Evolutionary conservation across 2,888 invertebrate species (phyloP), one percentile per base, ranked within the genome.

Genomic region (Acheta domesticus): DNA sequence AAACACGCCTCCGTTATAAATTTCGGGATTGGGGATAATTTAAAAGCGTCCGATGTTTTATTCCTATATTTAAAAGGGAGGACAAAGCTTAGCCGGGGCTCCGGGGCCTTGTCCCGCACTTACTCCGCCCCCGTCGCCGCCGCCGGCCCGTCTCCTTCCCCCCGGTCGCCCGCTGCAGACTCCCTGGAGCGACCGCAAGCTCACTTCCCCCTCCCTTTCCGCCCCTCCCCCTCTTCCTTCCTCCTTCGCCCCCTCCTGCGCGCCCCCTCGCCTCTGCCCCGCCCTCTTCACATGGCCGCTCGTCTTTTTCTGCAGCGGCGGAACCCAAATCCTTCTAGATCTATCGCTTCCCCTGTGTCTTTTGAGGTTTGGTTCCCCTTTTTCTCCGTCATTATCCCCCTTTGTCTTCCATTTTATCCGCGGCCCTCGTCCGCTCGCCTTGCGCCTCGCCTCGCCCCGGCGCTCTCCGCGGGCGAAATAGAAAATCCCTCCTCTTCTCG

Each of bases 251-350:
- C 50, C 62, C n/a, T 62, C 14, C 14, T 8, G 62, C 16, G n/a
- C 14, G 4, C 19, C 62, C 62, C 2, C 19, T 4, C 5, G 23
- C 23, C 2, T 16, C 14, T 2, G 16, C 62, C 62, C 62, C n/a
- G 62, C n/a, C 62, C 62, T 62, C 62, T 62, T n/a, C 62, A 62
- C n/a, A 19, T 62, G 16, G 16, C 62, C 62, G 62, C 62, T 14
- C 14, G 62, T 62, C 62, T 62, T 62, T 62, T 62, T 62, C 62
- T 62, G 62, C n/a, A 62, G 62, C 62, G 14, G 62, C 62, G 62
- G 62, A 62, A n/a, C 62, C 62, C 62, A 62, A 62, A 62, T 62
- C 62, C 62, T 62, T 62, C 62, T 62, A 62, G 62, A 62, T 62
- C 62, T 62, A 62, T 62, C 62, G 62, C n/a, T 62, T 62, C 62